These are phyloP conservation scores for Priocnemis perturbator DNA, from an alignment of 2,888 invertebrate species.

Conservation along the genomic window DNA sequence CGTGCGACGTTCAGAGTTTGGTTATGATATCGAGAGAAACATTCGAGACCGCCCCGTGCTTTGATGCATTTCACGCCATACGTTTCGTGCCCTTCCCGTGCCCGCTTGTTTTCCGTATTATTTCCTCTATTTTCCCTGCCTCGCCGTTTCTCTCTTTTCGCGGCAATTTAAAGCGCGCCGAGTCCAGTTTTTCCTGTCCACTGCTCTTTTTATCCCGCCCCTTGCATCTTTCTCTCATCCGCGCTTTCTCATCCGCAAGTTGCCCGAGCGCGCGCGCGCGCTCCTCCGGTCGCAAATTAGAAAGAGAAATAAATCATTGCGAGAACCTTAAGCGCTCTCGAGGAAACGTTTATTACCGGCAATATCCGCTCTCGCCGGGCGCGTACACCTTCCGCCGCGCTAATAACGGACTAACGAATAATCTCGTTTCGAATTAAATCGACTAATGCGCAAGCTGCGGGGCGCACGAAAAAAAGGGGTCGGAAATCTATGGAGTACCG, in stretches of 20 bases:
- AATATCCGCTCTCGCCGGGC: too few relatives aligned
- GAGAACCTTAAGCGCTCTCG: slow-evolving; percentile 39
- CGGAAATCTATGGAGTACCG: too few relatives aligned
- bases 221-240: background rate
- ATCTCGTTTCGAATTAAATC: too few relatives aligned
- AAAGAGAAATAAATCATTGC: slow-evolving; percentile 44
- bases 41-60: slow-evolving; percentile 27
- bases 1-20: slow-evolving; percentile 31
- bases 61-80: slow-evolving; percentile 16
- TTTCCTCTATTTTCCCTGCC: background rate
- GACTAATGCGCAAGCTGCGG: too few relatives aligned
- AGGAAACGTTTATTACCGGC: slow-evolving; percentile 30
- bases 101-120: background rate
- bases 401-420: background rate
- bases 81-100: slow-evolving; percentile 8
- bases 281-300: slow-evolving; percentile 30
- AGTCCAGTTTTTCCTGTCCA: background rate
- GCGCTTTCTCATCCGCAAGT: background rate
- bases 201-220: background rate
- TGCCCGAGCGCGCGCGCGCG: background rate
- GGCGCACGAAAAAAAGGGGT: too few relatives aligned
- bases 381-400: too few relatives aligned
- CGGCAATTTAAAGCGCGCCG: background rate
- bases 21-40: slow-evolving; percentile 40
- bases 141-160: slow-evolving; percentile 14